Evolutionary conservation across 2,888 invertebrate genomes (phyloP), one percentile per base, ranked within the genome.

Genomic region (Lepidochitona cinerea): DNA sequence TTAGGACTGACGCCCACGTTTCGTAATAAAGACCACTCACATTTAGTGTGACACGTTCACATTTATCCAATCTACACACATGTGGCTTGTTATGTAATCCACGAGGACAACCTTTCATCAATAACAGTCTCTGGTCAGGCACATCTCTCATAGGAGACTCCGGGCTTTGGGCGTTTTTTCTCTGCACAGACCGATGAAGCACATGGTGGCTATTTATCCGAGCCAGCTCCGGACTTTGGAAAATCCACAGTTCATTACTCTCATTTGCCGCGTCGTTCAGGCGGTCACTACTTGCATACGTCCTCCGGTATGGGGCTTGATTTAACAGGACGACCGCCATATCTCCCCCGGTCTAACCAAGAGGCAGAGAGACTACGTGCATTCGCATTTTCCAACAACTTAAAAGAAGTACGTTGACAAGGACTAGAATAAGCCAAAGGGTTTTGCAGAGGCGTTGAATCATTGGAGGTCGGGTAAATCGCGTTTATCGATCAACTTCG

Each of bases 1-100:
- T 87, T 23, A 90, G 82, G 23, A 88, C 81, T 64, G 85, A 87
- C 33, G 86, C 82, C 80, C 89, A 86, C 7, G 88, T 87, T 75
- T 90, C 90, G 73, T 88, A 90, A 78, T 88, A 86, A 82, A 88
- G 87, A 12, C 90, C 90, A 72, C 89, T 89, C 14, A 90, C 89
- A 79, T 90, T 90, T 73, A 90, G 88, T 0, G 86, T 85, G 35
- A 90, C 85, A 29, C 89, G 76, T 72, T 90, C 88, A 74, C 89
- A 89, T 1, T 88, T 89, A 29, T 79, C 77, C 23, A 85, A 75
- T 35, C 79, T 78, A 75, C 90, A 89, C 68, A 80, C 80, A 76
- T 89, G 89, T n/a, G 75, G 71, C 26, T 77, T 70, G 70, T 66
- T 37, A 68, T 75, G 7, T 72, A 77, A 41, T 26, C 71, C 68